These are phyloP conservation scores for Bovichtus variegatus DNA, from an alignment of 2,797 vertebrate species.

Conservation along the genomic window DNA sequence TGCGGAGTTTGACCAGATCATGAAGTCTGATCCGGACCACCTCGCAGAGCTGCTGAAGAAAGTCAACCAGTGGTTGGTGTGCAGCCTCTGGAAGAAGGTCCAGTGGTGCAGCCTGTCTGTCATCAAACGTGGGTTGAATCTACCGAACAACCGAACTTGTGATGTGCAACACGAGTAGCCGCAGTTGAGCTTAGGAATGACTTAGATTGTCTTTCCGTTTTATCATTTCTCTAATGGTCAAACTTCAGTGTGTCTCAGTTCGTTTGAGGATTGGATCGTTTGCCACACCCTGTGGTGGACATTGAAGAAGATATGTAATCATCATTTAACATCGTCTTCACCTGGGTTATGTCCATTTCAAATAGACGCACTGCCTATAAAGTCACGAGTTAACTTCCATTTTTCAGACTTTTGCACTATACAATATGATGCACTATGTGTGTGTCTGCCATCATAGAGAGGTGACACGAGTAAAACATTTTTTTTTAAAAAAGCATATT, in stretches of 20 bases:
- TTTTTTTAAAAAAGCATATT: no score
- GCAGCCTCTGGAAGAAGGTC: slow-evolving; percentile 97
- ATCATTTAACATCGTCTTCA: neutral
- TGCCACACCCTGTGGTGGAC: neutral
- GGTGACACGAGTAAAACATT: neutral
- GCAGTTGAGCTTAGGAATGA: neutral
- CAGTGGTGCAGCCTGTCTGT: slow-evolving; percentile 97
- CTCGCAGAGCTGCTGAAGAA: slow-evolving; percentile 94
- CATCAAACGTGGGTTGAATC: slow-evolving; percentile 92
- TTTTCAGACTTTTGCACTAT: no score
- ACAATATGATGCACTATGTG: no score
- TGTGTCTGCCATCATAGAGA: neutral
- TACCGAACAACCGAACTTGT: neutral
- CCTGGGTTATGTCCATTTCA: no score
- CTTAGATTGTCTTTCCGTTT: neutral
- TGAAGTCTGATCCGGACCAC: slow-evolving; percentile 98
- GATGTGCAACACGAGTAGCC: neutral
- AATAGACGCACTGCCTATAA: no score
- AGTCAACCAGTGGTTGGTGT: slow-evolving; percentile 96
- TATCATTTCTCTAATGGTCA: neutral
- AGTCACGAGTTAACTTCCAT: no score
- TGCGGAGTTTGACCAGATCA: slow-evolving; percentile 99
- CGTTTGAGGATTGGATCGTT: neutral
- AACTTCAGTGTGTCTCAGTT: neutral
- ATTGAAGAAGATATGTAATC: neutral